These are phyloP conservation scores for Erythrocebus patas DNA, from an alignment of 2,113 vertebrate species.

Conservation along the genomic window DNA sequence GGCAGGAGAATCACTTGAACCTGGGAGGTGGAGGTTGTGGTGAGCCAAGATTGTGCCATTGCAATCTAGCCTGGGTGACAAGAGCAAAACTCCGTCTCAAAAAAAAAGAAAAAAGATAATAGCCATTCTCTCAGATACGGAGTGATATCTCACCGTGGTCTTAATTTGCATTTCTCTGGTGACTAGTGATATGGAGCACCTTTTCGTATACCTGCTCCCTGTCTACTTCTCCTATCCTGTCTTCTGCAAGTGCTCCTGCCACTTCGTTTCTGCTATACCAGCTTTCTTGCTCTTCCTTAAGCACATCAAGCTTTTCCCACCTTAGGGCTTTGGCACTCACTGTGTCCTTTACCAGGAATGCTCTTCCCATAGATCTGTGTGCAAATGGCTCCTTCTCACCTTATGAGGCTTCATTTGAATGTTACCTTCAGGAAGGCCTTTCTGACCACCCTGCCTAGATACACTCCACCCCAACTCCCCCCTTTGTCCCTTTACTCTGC, in stretches of 20 bases:
- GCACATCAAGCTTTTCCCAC: neutral
- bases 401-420: neutral
- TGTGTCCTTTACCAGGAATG: neutral
- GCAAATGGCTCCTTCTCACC: neutral
- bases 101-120: too few relatives aligned
- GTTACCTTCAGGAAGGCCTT: neutral
- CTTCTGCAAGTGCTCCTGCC: neutral
- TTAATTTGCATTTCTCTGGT: neutral
- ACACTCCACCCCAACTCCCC: neutral
- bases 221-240: neutral
- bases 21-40: too few relatives aligned
- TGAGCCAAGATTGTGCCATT: too few relatives aligned
- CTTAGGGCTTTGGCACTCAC: neutral
- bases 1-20: too few relatives aligned
- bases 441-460: neutral
- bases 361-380: neutral
- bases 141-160: neutral
- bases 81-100: too few relatives aligned
- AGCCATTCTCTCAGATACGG: neutral
- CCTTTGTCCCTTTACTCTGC: neutral
- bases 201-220: neutral
- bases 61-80: too few relatives aligned
- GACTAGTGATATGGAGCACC: neutral
- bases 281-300: neutral
- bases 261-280: neutral